Evolutionary conservation across 1,140 invertebrate genomes (phyloP), one percentile per base, ranked within the genome.

Genomic region (Macrostomum lignano): DNA sequence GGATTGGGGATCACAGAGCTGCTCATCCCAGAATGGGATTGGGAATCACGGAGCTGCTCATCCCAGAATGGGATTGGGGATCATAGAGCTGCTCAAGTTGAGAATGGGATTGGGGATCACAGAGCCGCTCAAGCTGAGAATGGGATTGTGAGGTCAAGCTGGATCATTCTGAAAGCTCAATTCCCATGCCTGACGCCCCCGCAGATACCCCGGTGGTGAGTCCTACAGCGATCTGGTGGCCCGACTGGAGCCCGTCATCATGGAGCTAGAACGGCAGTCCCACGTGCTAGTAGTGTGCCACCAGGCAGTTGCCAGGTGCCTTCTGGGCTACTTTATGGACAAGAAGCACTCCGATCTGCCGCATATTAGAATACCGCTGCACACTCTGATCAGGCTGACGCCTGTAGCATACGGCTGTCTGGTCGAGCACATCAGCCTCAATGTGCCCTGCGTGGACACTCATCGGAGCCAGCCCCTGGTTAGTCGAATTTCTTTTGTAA

Each of bases 281-380:
- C 94, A 96, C 60, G 84, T 98, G 17, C 62, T 98, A 36, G 86
- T 99, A 1, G 75, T 99, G 3, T 82, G 76, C 7, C 88, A 96
- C 61, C 88, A 96, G 59, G 88, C 91, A 3, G 86, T 96, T 23
- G 63, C 93, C 36, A 62, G 88, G 15, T 98, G 91, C 56, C 63
- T 98, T 15, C 65, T 98, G 17, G 88, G 86, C 1, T 98, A 96
- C 57, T 96, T 96, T 53, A 61, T 93, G 38, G 86, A 96, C 52
- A 91, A 94, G 56, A 72, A n/a, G n/a, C n/a, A n/a, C n/a, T n/a
- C n/a, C n/a, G 81, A 94, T 52, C 61, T 93, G 35, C 79, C 82
- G 0, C 88, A 91, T 52, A 60, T 96, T 36, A 73, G 75, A 44
- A 74, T 84, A 34, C 86, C 88, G 7, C 63, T 98, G 20, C 91